Conservation (phyloP, 2,113 vertebrate species). For the Syngnathus floridae region DNA sequence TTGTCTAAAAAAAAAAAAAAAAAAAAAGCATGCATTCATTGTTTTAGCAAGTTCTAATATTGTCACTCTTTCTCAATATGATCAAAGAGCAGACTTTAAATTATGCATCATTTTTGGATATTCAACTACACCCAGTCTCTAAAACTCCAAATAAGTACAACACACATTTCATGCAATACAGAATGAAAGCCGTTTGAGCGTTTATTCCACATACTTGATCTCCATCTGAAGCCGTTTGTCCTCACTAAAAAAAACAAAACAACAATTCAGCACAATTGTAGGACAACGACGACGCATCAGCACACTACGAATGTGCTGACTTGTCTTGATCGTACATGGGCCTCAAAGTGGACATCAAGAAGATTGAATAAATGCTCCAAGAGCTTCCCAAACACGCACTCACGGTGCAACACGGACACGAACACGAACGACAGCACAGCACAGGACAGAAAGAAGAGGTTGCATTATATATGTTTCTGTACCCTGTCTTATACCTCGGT, state of each 20-base stretch:
- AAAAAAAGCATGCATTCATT: neutral
- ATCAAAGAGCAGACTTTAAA: slow-evolving; percentile 13
- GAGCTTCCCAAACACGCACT: neutral
- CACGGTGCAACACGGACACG: neutral
- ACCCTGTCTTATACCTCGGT: slow-evolving; percentile 88
- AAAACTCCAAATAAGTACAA: neutral
- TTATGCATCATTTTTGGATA: neutral
- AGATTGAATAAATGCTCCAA: neutral
- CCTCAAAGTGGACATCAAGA: neutral
- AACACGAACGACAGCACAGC: slow-evolving; percentile 40
- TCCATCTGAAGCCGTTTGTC: neutral
- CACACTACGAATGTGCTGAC: neutral
- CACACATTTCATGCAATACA: too few species aligned
- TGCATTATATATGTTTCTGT: slow-evolving; percentile 63
- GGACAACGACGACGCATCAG: neutral
- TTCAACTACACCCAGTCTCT: neutral
- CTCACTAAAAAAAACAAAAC: too few species aligned
- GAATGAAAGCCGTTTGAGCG: neutral
- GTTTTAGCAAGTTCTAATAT: neutral
- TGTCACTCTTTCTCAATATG: neutral
- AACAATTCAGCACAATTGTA: too few species aligned
- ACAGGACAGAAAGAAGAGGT: slow-evolving; percentile 48
- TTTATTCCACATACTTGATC: neutral
- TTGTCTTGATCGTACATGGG: neutral
- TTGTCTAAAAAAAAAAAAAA: neutral